phyloP scores from a whole-genome alignment of 2,888 invertebrate genomes.

The Microchrysa polita region DNA sequence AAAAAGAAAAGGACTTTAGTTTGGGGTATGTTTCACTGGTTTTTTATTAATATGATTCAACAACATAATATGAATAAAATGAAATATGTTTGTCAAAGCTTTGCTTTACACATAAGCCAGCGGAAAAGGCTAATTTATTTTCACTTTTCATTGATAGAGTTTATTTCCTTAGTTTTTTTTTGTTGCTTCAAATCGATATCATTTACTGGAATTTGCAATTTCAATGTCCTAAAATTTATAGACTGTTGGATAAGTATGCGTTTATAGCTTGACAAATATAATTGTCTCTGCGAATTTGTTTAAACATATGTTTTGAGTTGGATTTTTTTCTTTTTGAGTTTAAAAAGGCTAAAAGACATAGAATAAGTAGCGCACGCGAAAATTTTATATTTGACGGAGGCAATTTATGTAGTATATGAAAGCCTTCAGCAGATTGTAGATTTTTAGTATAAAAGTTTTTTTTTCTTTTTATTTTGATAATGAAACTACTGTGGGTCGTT shows the following conservation, averaged over 20 bases:
- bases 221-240: not conserved
- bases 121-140: not conserved
- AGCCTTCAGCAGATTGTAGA: too few species aligned
- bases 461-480: too few species aligned
- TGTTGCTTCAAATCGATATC: too few species aligned
- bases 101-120: too few species aligned
- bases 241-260: not conserved
- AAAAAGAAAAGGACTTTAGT: not conserved
- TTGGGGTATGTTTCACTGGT: slow-evolving; percentile 11
- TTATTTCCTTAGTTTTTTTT: too few species aligned
- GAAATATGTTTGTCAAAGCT: slow-evolving; percentile 9
- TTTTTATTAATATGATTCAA: slow-evolving; percentile 21
- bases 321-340: not conserved
- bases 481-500: too few species aligned
- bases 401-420: too few species aligned
- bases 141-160: not conserved
- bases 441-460: too few species aligned
- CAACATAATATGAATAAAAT: not conserved
- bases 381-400: too few species aligned
- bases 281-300: not conserved
- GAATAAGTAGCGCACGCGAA: not conserved
- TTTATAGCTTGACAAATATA: not conserved
- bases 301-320: too few species aligned
- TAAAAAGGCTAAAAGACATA: not conserved
- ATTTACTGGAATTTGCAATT: not conserved